Evolutionary conservation across 2,888 invertebrate genomes (phyloP), one percentile per base, ranked within the genome.

Genomic region (Apodemia hepburni): DNA sequence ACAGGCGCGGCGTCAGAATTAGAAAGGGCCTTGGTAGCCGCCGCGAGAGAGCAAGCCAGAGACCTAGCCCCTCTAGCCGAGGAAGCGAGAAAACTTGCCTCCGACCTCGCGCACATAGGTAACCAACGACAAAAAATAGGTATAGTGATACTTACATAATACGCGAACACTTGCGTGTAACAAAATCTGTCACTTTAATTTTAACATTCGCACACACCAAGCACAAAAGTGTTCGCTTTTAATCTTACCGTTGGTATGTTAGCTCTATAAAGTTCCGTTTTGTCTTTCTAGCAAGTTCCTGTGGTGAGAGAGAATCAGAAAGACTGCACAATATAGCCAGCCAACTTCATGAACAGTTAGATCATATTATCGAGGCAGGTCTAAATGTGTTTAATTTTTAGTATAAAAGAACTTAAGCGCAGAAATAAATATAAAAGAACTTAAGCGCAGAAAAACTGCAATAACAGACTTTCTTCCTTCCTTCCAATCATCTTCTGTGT

Each of bases 321-420:
- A 95, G 97, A 84, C 95, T 99, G 76, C 97, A 98, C 85, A 98
- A 97, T 85, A 96, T 96, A 84, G 96, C 98, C 76, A 97, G 98
- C 90, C 96, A 96, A 87, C 99, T 99, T 85, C 96, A 97, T 82
- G 99, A 99, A 88, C 98, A 98, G 88, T 96, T 98, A 81, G 99
- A 99, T 90, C 99, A 99, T 87, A 96, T 99, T 80, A 96, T 99
- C 85, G 99, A 99, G 94, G 98, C 98, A 78, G 75, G 76, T 75
- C 64, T 67, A 59, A 62, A 62, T 63, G 59, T 59, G 60, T 62
- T 59, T 59, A 22, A 7, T 7, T 17, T 22, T 57, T 57, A 15
- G 7, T 22, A 27, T 17, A 57, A 57, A 47, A 9, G 8, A 33
- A 7, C 8, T 33, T 33, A 22, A 22, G 2, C 2, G 22, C 2